Base-by-base conservation (phyloP, 2,888 invertebrate genomes). In the Herminia tarsipennalis region DNA sequence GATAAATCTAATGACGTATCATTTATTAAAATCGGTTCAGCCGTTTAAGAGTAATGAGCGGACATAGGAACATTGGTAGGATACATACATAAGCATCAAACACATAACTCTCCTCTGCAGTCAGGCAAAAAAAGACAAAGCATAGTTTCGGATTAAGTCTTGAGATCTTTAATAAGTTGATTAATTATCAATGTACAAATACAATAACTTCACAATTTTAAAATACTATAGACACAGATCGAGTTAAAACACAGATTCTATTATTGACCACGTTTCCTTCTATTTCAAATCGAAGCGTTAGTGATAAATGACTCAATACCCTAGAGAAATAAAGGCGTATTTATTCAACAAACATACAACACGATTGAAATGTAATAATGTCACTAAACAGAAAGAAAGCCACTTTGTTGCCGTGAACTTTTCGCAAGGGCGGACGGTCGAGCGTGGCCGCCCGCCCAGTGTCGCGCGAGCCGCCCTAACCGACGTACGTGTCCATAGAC, bases 361-460 rank as follows among this genome's bases (percentile, higher is more conserved):
- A 57, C 70, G 59, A 79, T 78, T 76, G 76, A 79, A 79, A 76
- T 73, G 73, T 78, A 78, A 78, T 79, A 81, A 78, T 73, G 81
- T 75, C 77, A 76, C 68, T 69, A 71, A 73, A 72, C 67, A 75
- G 72, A 79, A 80, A 78, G 78, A 78, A 83, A 82, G 76, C 76
- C 75, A 74, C 73, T 70, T 70, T 66, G 78, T 85, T 77, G 72
- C 88, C 86, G 77, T 89, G 90, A 89, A 89, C 88, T 89, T 85
- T 78, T 74, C 72, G 81, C 83, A 85, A 88, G 81, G 81, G 81
- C 81, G 79, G 78, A 70, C 72, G 70, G 66, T 56, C 60, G 34
- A 43, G 35, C 38, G 59, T 42, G 51, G 59, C 81, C 84, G 83
- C 80, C 86, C 88, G 86, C 86, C 88, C 85, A 90, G 90, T 90